A percentile compares a stretch with the other conserved stretches of the same genome.
phyloP scores from a whole-genome alignment of 2,888 invertebrate genomes.

The Euspilapteryx auroguttella region DNA sequence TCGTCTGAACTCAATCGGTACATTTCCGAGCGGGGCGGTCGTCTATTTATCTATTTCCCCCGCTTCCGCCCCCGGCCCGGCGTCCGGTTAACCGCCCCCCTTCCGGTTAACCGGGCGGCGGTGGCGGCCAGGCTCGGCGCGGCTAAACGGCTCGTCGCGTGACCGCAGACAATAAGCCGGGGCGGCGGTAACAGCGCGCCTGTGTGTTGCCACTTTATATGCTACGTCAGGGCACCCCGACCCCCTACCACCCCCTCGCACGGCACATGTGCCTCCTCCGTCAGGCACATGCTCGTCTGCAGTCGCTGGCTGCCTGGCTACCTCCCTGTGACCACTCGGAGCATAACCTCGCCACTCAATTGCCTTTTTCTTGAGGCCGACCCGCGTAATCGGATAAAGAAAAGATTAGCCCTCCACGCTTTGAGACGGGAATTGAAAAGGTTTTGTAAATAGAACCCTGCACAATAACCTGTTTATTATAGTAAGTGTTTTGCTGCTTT shows the following conservation, averaged over 20 bases:
- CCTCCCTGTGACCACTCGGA: slow-evolving; percentile 12
- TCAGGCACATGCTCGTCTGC: too few relatives aligned
- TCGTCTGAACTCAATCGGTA: slow-evolving; percentile 59
- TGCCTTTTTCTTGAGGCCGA: slow-evolving; percentile 50
- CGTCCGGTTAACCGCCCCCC: slow-evolving; percentile 61
- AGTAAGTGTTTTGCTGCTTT: too few relatives aligned
- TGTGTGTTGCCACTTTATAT: slow-evolving; percentile 60
- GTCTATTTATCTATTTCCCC: slow-evolving; percentile 63
- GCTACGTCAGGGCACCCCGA: slow-evolving; percentile 30
- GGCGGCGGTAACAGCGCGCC: slow-evolving; percentile 58
- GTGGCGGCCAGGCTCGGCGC: slow-evolving; percentile 20
- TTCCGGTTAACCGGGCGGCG: slow-evolving; percentile 55
- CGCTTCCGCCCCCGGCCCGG: slow-evolving; percentile 56
- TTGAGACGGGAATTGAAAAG: slow-evolving; percentile 33
- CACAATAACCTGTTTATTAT: too few relatives aligned
- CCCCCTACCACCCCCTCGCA: slow-evolving; percentile 10
- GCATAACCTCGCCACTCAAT: slow-evolving; percentile 40
- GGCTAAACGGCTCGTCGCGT: slow-evolving; percentile 63
- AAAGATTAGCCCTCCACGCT: slow-evolving; percentile 47
- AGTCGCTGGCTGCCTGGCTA: too few relatives aligned
- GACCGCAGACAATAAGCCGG: slow-evolving; percentile 62
- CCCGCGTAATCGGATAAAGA: slow-evolving; percentile 48
- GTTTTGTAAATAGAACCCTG: background rate
- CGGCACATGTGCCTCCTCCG: slow-evolving; percentile 2
- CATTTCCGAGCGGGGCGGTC: slow-evolving; percentile 59